Percentiles rank a stretch among this genome's conserved stretches.
Evolutionary conservation across 2,888 invertebrate species (phyloP).

Genomic region (Agelastica alni): DNA sequence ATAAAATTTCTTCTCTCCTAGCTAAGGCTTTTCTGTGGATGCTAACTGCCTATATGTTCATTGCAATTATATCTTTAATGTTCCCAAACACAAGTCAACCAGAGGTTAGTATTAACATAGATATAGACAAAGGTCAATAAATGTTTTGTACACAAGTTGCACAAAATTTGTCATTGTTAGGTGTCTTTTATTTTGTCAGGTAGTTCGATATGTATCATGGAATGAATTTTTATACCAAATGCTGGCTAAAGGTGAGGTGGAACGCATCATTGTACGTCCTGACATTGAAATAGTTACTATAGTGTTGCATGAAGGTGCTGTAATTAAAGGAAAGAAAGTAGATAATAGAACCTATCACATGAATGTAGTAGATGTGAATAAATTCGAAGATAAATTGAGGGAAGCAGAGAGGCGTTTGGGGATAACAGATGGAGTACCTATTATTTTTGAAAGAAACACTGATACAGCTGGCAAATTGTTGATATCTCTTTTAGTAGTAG

Average conservation of each 20-base stretch:
- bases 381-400: constrained; percentile 89
- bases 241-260: constrained; percentile 92
- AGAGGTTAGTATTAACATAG: constrained; percentile 70
- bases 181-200: constrained; percentile 52
- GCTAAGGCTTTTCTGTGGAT: constrained; percentile 82
- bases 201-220: constrained; percentile 87
- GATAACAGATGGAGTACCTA: constrained; percentile 79
- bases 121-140: too few relatives aligned
- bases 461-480: constrained; percentile 74
- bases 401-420: constrained; percentile 81
- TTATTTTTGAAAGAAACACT: constrained; percentile 81
- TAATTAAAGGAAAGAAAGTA: constrained; percentile 78
- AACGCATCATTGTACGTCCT: constrained; percentile 82
- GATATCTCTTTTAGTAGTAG: constrained; percentile 70
- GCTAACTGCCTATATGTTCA: constrained; percentile 74
- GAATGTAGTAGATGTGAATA: constrained; percentile 81
- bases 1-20: constrained; percentile 71
- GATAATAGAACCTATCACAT: constrained; percentile 76
- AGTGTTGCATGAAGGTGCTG: constrained; percentile 80
- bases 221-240: constrained; percentile 95
- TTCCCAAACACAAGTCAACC: constrained; percentile 74
- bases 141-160: too few relatives aligned
- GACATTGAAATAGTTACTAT: constrained; percentile 86
- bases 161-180: too few relatives aligned
- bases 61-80: constrained; percentile 72